Evolutionary conservation across 2,113 vertebrate genomes (phyloP).

Genomic region (Xenus cinereus): DNA sequence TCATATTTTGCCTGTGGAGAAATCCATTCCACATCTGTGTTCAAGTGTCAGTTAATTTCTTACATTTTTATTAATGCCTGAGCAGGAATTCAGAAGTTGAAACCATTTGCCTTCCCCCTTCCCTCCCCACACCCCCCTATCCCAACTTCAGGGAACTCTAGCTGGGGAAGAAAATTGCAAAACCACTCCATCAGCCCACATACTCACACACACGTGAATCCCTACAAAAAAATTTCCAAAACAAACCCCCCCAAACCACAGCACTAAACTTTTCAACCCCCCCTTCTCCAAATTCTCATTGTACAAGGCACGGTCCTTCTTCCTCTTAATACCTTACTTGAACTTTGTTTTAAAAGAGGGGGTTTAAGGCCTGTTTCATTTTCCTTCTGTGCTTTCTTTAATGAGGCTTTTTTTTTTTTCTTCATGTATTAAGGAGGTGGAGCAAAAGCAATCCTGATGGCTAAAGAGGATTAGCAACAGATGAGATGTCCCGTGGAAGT

Average conservation of each 20-base stretch:
- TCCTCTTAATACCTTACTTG: background rate
- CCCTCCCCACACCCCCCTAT: too few species aligned
- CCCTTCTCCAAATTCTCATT: background rate
- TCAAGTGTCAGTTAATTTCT: slow-evolving; percentile 54
- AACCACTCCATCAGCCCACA: background rate
- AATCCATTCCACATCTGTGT: slow-evolving; percentile 43
- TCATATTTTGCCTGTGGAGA: slow-evolving; percentile 50
- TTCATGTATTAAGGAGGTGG: background rate
- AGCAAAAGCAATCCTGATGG: slow-evolving; percentile 3
- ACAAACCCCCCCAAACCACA: background rate
- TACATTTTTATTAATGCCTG: slow-evolving; percentile 47
- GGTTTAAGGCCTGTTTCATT: slow-evolving; percentile 36
- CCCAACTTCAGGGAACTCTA: background rate
- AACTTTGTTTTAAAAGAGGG: background rate
- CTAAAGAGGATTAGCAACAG: slow-evolving; percentile 38
- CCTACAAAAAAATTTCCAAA: background rate
- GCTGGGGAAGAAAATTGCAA: background rate
- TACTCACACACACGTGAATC: background rate
- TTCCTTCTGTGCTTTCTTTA: background rate
- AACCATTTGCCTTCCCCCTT: background rate
- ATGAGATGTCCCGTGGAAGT: slow-evolving; percentile 6
- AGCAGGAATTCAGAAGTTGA: slow-evolving; percentile 31
- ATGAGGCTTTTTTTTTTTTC: background rate
- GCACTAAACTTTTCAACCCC: background rate
- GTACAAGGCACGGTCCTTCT: background rate